Percentiles rank a stretch among this genome's conserved stretches.
Evolutionary conservation across 2,113 vertebrate genomes (phyloP).

Genomic region (Hipposideros armiger): DNA sequence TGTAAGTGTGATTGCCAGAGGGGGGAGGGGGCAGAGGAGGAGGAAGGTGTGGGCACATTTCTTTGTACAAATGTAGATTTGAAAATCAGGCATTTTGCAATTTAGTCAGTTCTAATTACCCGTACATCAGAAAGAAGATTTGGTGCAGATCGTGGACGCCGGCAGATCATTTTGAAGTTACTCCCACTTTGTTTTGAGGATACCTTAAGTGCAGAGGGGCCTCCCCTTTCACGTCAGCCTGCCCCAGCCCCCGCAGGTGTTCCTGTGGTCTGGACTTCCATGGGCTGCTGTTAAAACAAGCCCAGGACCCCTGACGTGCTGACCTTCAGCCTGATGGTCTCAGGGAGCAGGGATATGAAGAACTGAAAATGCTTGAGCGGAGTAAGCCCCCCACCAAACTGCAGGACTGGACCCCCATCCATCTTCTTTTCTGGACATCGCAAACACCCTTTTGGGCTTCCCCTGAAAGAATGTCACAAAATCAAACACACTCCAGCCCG

Average conservation of each 20-base stretch:
- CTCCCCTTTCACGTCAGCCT: neutral
- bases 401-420: neutral
- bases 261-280: neutral
- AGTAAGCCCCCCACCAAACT: neutral
- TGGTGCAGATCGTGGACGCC: neutral
- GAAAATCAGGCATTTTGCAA: neutral
- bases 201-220: neutral
- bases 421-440: neutral
- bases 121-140: neutral
- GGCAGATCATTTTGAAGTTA: neutral
- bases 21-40: neutral
- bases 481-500: neutral
- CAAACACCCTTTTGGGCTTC: neutral
- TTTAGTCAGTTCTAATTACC: neutral
- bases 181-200: neutral
- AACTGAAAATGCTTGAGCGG: neutral
- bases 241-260: fast-evolving
- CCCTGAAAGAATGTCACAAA: neutral
- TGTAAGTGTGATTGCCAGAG: neutral
- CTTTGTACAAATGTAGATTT: neutral
- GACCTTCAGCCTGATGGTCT: neutral
- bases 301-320: neutral
- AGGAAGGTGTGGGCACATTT: neutral
- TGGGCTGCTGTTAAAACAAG: neutral
- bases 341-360: neutral